phyloP scores from a whole-genome alignment of 2,888 invertebrate genomes.

The Andrena bicolor region DNA sequence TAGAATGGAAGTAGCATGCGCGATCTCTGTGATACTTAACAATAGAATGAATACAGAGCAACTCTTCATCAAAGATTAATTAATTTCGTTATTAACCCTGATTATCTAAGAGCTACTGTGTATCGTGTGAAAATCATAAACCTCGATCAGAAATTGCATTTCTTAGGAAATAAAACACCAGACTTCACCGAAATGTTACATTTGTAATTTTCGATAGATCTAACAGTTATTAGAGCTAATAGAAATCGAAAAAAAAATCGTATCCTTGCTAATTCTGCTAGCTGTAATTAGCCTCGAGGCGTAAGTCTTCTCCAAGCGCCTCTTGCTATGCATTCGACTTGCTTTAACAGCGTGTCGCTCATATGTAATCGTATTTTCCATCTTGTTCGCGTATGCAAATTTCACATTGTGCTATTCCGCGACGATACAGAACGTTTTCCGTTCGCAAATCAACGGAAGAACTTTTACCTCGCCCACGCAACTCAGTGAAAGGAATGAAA shows the following conservation, averaged over 20 bases:
- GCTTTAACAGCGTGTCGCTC: neutral
- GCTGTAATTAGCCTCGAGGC: neutral
- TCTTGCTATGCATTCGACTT: neutral
- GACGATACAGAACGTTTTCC: constrained; percentile 25
- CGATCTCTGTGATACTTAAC: neutral
- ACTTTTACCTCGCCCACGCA: constrained; percentile 55
- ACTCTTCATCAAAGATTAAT: neutral
- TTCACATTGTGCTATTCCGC: constrained; percentile 18
- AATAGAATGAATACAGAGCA: neutral
- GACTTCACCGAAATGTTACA: neutral
- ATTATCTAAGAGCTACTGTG: neutral
- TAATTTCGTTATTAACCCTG: constrained; percentile 1
- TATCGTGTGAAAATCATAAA: neutral
- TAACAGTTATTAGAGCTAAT: too few species aligned
- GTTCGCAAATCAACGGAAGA: constrained; percentile 30
- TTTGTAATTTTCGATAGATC: too few species aligned
- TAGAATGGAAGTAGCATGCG: neutral
- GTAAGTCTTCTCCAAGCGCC: neutral
- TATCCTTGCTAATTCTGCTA: too few species aligned
- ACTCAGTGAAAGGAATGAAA: constrained; percentile 35
- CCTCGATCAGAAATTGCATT: neutral
- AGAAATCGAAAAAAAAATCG: too few species aligned
- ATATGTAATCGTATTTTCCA: constrained; percentile 22
- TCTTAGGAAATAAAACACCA: neutral
- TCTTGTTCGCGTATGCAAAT: constrained; percentile 42